Evolutionary conservation across 2,888 invertebrate species (phyloP).

Genomic region (Trachelus tabidus): DNA sequence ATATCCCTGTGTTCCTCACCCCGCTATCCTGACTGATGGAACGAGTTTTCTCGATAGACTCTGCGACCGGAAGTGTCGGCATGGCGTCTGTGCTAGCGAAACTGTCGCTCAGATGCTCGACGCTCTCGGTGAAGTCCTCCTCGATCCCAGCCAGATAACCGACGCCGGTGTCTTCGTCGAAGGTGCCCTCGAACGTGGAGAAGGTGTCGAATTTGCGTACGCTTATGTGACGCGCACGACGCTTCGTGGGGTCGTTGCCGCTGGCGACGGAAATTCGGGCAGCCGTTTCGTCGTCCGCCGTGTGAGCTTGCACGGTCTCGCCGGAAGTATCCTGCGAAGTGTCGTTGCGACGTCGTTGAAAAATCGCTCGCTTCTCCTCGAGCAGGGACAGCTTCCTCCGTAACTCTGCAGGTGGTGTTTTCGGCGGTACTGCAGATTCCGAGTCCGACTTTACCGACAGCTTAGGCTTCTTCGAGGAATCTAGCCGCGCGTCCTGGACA

Average conservation of each 20-base stretch:
- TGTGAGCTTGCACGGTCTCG: constrained; percentile 48
- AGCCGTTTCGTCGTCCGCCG: constrained; percentile 34
- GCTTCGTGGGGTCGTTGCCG: constrained; percentile 4
- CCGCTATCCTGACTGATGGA: constrained; percentile 47
- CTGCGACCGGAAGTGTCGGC: constrained; percentile 24
- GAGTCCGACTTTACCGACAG: constrained; percentile 44
- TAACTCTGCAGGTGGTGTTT: constrained; percentile 46
- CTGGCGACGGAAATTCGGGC: constrained; percentile 6
- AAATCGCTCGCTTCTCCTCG: constrained; percentile 57
- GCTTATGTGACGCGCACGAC: constrained; percentile 43
- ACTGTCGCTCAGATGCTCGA: constrained; percentile 32
- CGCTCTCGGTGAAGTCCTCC: constrained; percentile 43
- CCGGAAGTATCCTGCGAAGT: constrained; percentile 44
- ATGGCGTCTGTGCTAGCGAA: constrained; percentile 6
- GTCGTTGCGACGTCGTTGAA: constrained; percentile 52
- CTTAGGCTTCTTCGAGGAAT: constrained; percentile 28
- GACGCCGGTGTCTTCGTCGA: constrained; percentile 54
- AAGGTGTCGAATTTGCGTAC: constrained; percentile 59
- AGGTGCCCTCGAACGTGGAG: constrained; percentile 58
- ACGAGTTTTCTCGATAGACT: constrained; percentile 42
- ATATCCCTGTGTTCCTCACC: constrained; percentile 40
- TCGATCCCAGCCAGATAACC: constrained; percentile 54
- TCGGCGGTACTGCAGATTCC: constrained; percentile 40
- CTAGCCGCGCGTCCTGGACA: constrained; percentile 4
- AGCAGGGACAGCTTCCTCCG: constrained; percentile 51